A percentile compares a stretch with the other conserved stretches of the same genome.
These are phyloP conservation scores for Pelvicachromis taeniatus DNA, from an alignment of 2,113 vertebrate species.

Conservation along the genomic window DNA sequence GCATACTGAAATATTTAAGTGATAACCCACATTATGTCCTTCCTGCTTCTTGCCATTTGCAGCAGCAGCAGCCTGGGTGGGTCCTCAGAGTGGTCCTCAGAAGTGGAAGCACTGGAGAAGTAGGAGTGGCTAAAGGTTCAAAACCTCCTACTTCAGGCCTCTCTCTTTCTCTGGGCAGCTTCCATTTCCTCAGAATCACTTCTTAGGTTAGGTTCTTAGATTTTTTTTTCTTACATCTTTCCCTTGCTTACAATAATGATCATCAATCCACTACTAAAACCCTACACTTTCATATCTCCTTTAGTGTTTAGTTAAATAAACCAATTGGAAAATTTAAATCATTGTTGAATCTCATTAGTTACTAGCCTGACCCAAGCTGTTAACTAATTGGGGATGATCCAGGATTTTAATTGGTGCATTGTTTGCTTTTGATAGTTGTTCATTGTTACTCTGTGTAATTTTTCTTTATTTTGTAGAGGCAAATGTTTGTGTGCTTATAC, in stretches of 20 bases:
- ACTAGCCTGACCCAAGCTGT: neutral
- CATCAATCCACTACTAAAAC: neutral
- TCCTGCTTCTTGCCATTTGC: neutral
- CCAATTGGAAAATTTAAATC: neutral
- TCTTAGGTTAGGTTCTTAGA: neutral
- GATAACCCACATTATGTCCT: neutral
- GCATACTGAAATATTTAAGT: neutral
- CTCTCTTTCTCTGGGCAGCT: neutral
- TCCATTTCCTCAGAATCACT: neutral
- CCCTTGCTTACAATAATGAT: neutral
- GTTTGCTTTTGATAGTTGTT: neutral
- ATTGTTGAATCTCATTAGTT: neutral
- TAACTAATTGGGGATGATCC: neutral
- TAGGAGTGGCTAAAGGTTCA: neutral
- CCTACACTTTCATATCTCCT: neutral
- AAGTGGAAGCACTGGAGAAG: neutral
- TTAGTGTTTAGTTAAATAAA: neutral
- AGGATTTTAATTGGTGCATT: neutral
- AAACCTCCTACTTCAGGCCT: neutral
- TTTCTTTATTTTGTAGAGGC: neutral
- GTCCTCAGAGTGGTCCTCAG: no score
- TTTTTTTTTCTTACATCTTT: neutral
- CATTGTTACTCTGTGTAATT: neutral
- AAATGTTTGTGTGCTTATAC: neutral
- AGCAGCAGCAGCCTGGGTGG: neutral